Percentiles rank a stretch among this genome's conserved stretches.
Evolutionary conservation across 2,797 vertebrate species (phyloP).

Genomic region (Nannoperca obscura): DNA sequence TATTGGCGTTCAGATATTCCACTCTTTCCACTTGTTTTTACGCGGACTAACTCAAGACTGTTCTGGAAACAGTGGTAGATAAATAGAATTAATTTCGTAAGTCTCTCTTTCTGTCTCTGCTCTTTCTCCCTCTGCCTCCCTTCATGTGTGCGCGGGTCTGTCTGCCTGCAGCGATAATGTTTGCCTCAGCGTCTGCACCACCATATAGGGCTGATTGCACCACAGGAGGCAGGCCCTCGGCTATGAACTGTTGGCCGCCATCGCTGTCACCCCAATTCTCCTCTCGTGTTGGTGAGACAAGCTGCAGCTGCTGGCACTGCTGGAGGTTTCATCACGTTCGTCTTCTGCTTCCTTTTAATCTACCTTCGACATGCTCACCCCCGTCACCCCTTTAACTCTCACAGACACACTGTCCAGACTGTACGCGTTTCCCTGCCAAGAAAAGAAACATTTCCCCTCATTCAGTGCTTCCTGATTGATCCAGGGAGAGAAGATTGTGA

Average conservation of each 20-base stretch:
- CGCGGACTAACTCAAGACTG: conserved; percentile 8
- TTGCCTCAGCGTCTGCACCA: conserved; percentile 53
- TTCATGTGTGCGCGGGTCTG: conserved; percentile 3
- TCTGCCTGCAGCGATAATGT: conserved; percentile 48
- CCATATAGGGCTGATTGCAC: conserved; percentile 61
- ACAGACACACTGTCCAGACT: conserved; percentile 36
- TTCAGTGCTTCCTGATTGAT: conserved; percentile 25
- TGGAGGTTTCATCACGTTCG: conserved; percentile 72
- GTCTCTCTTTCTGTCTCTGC: conserved; percentile 24
- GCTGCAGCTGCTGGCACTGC: conserved; percentile 80
- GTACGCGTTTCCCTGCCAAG: conserved; percentile 45
- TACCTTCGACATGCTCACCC: conserved; percentile 70
- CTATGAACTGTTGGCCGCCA: conserved; percentile 50
- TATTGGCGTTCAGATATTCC: conserved; percentile 19
- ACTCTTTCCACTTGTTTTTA: neutral
- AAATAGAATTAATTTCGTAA: conserved; percentile 4
- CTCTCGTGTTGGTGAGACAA: conserved; percentile 51
- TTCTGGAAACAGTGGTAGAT: conserved; percentile 1
- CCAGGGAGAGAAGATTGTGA: conserved; percentile 19
- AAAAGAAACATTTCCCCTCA: conserved; percentile 51
- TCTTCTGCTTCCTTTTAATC: conserved; percentile 66
- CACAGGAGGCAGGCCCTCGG: conserved; percentile 32
- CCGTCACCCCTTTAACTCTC: conserved; percentile 43
- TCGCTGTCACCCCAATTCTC: conserved; percentile 50
- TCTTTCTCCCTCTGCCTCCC: conserved; percentile 6